A percentile compares a stretch with the other conserved stretches of the same genome.
Conservation (phyloP, 2,797 vertebrate genomes). For the Myripristis murdjan region DNA sequence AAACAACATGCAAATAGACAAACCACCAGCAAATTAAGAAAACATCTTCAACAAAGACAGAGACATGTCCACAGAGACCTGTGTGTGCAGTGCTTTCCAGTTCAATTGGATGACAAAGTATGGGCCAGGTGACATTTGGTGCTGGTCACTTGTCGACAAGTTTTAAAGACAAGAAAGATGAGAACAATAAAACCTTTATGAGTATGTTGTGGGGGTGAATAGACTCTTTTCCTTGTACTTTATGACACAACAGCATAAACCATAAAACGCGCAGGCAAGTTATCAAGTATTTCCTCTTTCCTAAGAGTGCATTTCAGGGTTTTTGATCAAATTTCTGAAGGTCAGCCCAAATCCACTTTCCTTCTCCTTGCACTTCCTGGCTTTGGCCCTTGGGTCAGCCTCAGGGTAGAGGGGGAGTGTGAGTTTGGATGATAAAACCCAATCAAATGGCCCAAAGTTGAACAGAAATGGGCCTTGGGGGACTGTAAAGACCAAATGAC, state of each 20-base stretch:
- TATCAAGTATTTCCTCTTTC: constrained; percentile 20
- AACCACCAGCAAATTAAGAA: no score
- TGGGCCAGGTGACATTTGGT: constrained; percentile 1
- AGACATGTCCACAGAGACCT: no score
- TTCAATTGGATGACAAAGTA: constrained; percentile 1
- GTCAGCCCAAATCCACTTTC: constrained; percentile 57
- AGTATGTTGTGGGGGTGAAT: constrained; percentile 17
- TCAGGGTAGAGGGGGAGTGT: no score
- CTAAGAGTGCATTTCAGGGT: constrained; percentile 40
- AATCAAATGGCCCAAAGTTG: constrained; percentile 60
- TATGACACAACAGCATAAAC: constrained; percentile 36
- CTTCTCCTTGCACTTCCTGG: constrained; percentile 41
- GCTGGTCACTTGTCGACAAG: constrained; percentile 13
- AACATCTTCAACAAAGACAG: no score
- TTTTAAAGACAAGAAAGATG: constrained; percentile 52
- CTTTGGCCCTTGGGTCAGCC: constrained; percentile 16
- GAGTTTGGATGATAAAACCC: constrained; percentile 57
- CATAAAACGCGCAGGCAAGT: constrained; percentile 20
- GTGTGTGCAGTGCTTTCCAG: no score
- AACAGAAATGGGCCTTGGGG: constrained; percentile 34
- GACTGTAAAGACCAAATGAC: constrained; percentile 45
- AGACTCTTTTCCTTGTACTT: constrained; percentile 13
- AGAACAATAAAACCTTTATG: constrained; percentile 29
- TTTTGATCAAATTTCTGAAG: constrained; percentile 49
- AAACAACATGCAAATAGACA: no score